Conservation (phyloP, 2,113 vertebrate genomes). For the Cephalopterus ornatus region DNA sequence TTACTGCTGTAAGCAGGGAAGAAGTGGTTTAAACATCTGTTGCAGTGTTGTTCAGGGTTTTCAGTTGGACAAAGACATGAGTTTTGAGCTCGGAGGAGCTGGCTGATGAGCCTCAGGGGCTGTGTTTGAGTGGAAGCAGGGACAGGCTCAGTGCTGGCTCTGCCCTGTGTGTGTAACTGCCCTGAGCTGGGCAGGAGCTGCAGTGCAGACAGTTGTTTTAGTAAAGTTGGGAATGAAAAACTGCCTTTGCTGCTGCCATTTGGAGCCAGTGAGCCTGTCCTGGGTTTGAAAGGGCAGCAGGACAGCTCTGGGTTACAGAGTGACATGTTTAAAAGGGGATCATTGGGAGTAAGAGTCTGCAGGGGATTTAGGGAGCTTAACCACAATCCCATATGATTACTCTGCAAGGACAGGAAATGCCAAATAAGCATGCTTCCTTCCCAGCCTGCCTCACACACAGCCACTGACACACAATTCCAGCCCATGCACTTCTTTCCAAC, state of each 20-base stretch:
- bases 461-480: background rate
- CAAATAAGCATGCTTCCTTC: slow-evolving; percentile 11
- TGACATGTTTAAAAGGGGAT: slow-evolving; percentile 30
- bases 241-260: fast-evolving
- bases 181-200: background rate
- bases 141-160: background rate
- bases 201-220: background rate
- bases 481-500: background rate
- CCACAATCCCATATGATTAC: slow-evolving; percentile 34
- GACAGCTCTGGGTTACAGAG: background rate
- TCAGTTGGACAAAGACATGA: background rate
- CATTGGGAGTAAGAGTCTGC: slow-evolving; percentile 41
- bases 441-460: background rate
- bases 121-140: background rate
- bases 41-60: background rate
- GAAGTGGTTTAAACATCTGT: background rate
- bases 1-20: background rate
- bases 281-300: slow-evolving; percentile 15
- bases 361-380: slow-evolving; percentile 57
- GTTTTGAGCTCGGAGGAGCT: background rate
- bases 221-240: background rate
- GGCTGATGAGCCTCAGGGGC: background rate
- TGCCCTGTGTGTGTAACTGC: background rate
- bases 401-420: slow-evolving; percentile 39
- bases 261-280: background rate